Percentiles rank a stretch among this genome's conserved stretches.
phyloP scores from a whole-genome alignment of 1,140 invertebrate genomes.

The Tenebrio molitor region DNA sequence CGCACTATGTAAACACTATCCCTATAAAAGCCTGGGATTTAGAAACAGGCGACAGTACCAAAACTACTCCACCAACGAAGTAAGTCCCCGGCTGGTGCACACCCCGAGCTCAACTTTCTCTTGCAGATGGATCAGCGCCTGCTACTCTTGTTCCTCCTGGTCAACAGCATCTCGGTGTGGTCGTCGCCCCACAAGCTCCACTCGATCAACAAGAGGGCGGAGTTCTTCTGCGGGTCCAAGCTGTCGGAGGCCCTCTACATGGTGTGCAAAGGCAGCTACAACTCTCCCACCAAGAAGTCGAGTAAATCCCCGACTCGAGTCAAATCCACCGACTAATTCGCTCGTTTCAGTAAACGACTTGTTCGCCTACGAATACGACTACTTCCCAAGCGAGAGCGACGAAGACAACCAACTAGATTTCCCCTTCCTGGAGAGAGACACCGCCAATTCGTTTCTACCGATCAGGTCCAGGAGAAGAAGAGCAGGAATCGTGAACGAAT shows the following conservation, averaged over 20 bases:
- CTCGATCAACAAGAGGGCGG: background rate
- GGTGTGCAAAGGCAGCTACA: conserved; percentile 5
- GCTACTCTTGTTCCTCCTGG: background rate
- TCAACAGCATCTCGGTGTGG: conserved; percentile 1
- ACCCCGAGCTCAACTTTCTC: background rate
- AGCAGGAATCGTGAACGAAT: conserved; percentile 10
- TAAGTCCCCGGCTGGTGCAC: too few species aligned
- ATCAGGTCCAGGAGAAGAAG: conserved; percentile 8
- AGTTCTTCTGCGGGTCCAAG: background rate
- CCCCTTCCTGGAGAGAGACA: background rate
- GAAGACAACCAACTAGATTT: conserved; percentile 11
- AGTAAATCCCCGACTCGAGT: background rate
- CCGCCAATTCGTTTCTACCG: conserved; percentile 1
- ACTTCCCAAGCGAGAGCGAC: conserved; percentile 1
- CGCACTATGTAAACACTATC: conserved; percentile 2
- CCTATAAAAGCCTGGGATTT: conserved; percentile 15
- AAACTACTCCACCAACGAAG: conserved; percentile 10
- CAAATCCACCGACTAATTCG: background rate
- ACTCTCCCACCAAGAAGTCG: conserved; percentile 22
- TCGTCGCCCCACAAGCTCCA: conserved; percentile 4
- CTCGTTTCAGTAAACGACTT: background rate
- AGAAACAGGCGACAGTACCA: background rate
- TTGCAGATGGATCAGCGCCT: conserved; percentile 10
- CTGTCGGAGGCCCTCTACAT: background rate
- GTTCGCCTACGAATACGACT: conserved; percentile 14